phyloP scores from a whole-genome alignment of 2,797 vertebrate species.

The Typhlichthys subterraneus region DNA sequence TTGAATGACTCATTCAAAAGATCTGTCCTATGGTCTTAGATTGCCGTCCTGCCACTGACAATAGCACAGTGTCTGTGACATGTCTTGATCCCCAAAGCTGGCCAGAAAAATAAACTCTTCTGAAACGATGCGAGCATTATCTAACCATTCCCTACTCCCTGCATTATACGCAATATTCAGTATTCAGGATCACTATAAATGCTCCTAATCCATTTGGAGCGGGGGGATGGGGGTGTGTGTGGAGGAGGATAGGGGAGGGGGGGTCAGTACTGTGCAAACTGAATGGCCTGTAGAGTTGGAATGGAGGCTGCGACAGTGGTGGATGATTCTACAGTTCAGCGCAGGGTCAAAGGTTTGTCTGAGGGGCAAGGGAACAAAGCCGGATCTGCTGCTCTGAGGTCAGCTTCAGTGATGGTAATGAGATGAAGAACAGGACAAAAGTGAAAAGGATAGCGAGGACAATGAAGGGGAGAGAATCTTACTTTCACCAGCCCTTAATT shows the following conservation, averaged over 20 bases:
- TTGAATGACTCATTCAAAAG: conserved; percentile 49
- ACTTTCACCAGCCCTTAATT: conserved; percentile 64
- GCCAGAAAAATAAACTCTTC: conserved; percentile 25
- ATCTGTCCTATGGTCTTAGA: conserved; percentile 37
- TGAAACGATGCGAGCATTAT: conserved; percentile 23
- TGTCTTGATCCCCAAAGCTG: too few relatives aligned
- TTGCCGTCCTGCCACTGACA: conserved; percentile 56
- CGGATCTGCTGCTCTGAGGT: conserved; percentile 64
- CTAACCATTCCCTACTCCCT: background rate
- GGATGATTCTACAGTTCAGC: conserved; percentile 82
- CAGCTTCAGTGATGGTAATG: conserved; percentile 79
- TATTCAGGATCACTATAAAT: conserved; percentile 1
- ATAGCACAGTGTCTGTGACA: conserved; percentile 28
- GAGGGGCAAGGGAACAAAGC: conserved; percentile 65
- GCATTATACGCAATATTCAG: background rate
- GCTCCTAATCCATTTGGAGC: conserved; percentile 8
- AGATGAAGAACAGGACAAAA: conserved; percentile 76
- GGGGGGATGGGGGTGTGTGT: conserved; percentile 23
- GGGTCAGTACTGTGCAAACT: conserved; percentile 23
- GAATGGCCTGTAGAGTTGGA: conserved; percentile 46
- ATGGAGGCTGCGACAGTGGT: conserved; percentile 70
- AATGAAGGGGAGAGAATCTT: conserved; percentile 49
- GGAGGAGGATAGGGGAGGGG: background rate
- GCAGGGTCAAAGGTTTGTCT: conserved; percentile 74
- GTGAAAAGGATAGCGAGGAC: conserved; percentile 62